Base-by-base conservation (phyloP, 2,113 vertebrate genomes). In the Vireo altiloquus region DNA sequence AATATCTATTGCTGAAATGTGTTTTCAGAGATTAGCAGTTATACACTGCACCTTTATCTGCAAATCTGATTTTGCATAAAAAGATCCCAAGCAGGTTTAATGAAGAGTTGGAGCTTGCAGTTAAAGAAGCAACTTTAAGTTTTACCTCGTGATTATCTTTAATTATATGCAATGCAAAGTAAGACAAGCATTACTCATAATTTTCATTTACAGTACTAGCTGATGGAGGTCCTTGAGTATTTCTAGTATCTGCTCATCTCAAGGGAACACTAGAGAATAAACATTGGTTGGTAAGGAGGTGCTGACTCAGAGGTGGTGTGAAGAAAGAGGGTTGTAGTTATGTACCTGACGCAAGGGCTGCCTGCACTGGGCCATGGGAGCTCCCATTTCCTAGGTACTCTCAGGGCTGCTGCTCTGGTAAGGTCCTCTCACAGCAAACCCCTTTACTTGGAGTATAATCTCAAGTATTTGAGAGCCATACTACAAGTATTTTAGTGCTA, bases 101-200 rank as follows among this genome's bases (percentile, higher is more conserved):
- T 65, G 59, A 88, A 85, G 76, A 74, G 33, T 56, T 82, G 44
- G 14, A 64, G 15, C 53, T 65, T 80, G 16, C 46, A 53, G 57
- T 90, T 87, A 78, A 86, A 81, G 89, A 68, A 81, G 42, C n/a
- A 92, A 53, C 15, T 87, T 54, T 11, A 60, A 17, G 24, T 87
- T 84, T 91, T 44, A 70, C 30, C 42, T 90, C 60, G 86, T 82
- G 50, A 63, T 80, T 79, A 70, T 31, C 15, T 85, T 91, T 92
- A 69, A 85, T 92, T 75, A 89, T 19, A 31, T 44, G 28, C 40
- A 82, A 31, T 44, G 5, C 27, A 69, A 82, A 20, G 37, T 72
- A 79, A 90, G 89, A 76, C 70, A 77, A 85, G 33, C 50, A 80
- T 77, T 77, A 65, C 46, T 52, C 50, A 72, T 79, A 76, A 46